A percentile compares a stretch with the other conserved stretches of the same genome.
phyloP scores from a whole-genome alignment of 2,113 vertebrate genomes.

The Coturnix japonica region DNA sequence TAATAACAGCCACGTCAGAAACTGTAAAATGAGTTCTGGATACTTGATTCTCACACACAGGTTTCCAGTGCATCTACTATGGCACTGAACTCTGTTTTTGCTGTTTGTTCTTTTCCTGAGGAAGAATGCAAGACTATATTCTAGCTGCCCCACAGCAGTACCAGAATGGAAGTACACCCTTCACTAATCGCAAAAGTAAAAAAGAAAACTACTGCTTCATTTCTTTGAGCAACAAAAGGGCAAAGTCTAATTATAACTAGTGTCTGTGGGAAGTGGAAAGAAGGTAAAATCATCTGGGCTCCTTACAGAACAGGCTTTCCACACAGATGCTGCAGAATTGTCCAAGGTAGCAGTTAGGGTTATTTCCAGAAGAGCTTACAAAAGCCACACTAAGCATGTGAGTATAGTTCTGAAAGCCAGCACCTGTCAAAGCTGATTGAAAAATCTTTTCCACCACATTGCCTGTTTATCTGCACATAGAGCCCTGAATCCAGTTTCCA shows the following conservation, averaged over 20 bases:
- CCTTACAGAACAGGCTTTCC: background rate
- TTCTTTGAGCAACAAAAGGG: background rate
- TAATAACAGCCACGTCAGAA: background rate
- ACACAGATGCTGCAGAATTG: background rate
- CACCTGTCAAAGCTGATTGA: background rate
- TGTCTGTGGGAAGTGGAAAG: background rate
- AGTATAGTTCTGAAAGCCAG: background rate
- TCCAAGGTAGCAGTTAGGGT: background rate
- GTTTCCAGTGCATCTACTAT: background rate
- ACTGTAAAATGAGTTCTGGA: background rate
- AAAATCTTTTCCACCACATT: background rate
- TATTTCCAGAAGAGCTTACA: background rate
- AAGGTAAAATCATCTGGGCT: background rate
- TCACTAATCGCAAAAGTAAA: background rate
- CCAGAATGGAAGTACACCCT: background rate
- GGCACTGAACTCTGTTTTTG: background rate
- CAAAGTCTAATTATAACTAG: background rate
- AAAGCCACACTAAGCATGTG: background rate
- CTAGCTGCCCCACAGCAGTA: background rate
- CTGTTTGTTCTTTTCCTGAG: background rate
- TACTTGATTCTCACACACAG: background rate
- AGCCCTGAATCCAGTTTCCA: background rate
- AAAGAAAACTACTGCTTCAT: background rate
- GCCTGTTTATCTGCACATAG: accelerated
- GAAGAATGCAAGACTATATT: background rate